Conservation (phyloP, 37 sponge, comb jelly and placozoan species). For the Oscarella lobularis region DNA sequence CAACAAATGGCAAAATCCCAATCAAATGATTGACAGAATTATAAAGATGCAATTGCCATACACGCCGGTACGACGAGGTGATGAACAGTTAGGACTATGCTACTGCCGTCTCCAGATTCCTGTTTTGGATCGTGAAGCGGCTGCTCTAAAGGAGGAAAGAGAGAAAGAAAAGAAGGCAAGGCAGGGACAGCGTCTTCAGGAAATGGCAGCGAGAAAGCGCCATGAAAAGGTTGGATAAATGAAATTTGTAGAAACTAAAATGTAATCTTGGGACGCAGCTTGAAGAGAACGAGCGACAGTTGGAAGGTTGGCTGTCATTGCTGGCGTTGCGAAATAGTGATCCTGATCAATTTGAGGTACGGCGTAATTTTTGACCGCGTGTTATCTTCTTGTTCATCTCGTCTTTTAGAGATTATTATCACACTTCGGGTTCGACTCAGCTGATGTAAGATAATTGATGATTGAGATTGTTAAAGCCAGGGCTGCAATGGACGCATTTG, state of each 20-base stretch:
- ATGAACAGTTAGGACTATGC: background rate
- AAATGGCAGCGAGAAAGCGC: conserved; percentile 44
- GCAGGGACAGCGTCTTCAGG: conserved; percentile 56
- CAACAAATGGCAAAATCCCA: conserved; percentile 4
- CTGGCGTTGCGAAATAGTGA: background rate
- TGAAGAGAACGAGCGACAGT: background rate
- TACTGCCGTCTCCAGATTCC: background rate
- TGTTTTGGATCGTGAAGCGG: background rate
- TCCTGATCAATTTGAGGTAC: background rate
- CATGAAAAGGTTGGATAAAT: conserved; percentile 43
- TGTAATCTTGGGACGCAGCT: conserved; percentile 5
- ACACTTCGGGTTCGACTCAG: too few relatives aligned
- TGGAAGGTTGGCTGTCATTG: conserved; percentile 5
- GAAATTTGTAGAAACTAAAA: background rate
- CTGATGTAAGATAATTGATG: too few relatives aligned
- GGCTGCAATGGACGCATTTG: too few relatives aligned
- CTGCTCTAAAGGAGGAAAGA: conserved; percentile 32
- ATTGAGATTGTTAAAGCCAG: too few relatives aligned
- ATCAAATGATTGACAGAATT: background rate
- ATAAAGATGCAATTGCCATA: conserved; percentile 55
- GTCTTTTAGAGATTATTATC: too few relatives aligned
- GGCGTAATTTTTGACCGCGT: too few relatives aligned
- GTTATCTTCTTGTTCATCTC: too few relatives aligned
- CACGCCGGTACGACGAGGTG: background rate
- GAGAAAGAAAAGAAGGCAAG: conserved; percentile 45